Percentiles rank a stretch among this genome's conserved stretches.
phyloP scores from a whole-genome alignment of 2,113 vertebrate species.

The Callithrix jacchus region DNA sequence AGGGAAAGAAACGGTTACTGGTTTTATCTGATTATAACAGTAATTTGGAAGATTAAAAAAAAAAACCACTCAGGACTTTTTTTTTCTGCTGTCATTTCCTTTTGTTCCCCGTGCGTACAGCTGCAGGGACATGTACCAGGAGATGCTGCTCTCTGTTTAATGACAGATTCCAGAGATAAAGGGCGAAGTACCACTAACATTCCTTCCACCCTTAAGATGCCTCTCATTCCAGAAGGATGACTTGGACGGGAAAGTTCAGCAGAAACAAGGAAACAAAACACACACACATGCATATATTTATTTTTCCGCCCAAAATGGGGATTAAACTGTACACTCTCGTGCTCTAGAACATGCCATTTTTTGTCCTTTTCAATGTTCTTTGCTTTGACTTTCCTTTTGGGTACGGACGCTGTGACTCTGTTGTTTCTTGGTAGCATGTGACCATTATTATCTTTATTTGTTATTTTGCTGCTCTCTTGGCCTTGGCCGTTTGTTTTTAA shows the following conservation, averaged over 20 bases:
- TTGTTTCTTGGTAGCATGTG: background rate
- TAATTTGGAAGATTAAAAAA: background rate
- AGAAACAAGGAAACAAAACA: background rate
- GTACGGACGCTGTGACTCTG: background rate
- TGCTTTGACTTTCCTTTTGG: background rate
- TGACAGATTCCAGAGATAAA: no score
- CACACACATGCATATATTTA: fast-evolving
- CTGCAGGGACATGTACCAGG: background rate
- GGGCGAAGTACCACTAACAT: fast-evolving
- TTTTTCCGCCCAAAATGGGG: fast-evolving
- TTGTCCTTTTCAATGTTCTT: background rate
- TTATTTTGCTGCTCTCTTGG: background rate
- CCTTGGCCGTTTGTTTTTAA: background rate
- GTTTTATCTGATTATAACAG: background rate
- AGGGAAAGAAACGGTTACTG: background rate
- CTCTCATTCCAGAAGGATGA: background rate
- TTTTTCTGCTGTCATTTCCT: background rate
- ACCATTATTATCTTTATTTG: background rate
- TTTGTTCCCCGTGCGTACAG: background rate
- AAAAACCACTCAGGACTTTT: background rate
- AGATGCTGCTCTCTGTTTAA: background rate
- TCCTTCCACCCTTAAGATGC: background rate
- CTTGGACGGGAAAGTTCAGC: background rate
- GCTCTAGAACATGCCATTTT: fast-evolving
- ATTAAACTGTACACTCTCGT: fast-evolving